These are phyloP conservation scores for Cyprinodon diabolis DNA, from an alignment of 2,797 vertebrate species.

Conservation along the genomic window DNA sequence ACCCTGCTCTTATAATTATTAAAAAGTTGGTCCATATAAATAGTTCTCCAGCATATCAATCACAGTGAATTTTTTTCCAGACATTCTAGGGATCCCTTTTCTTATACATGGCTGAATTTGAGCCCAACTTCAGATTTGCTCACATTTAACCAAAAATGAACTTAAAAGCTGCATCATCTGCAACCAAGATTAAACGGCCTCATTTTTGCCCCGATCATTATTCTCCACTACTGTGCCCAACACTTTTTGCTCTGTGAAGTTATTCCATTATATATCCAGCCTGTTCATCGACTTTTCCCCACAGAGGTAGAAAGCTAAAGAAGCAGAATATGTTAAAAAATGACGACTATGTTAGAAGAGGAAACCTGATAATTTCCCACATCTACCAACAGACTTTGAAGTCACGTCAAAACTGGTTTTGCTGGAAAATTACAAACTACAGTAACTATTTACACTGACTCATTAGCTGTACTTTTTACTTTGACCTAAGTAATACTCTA, in stretches of 20 bases:
- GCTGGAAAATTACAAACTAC: neutral
- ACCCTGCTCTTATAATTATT: neutral
- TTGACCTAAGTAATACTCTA: too few relatives aligned
- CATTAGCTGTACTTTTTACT: too few relatives aligned
- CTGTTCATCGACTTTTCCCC: neutral
- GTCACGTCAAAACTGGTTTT: neutral
- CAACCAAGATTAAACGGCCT: neutral
- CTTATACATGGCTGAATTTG: neutral
- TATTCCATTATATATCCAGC: too few relatives aligned
- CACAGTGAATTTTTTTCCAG: neutral
- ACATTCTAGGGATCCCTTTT: neutral
- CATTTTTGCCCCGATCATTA: neutral
- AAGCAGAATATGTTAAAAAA: neutral
- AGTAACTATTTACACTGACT: too few relatives aligned
- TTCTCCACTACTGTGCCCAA: neutral
- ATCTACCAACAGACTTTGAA: neutral
- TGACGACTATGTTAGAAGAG: neutral
- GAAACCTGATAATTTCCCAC: too few relatives aligned
- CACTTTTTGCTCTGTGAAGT: neutral
- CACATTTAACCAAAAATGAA: neutral
- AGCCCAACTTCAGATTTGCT: neutral
- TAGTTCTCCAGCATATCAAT: neutral
- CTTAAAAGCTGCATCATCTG: too few relatives aligned
- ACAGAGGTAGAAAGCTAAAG: neutral
- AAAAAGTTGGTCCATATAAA: neutral